phyloP scores from a whole-genome alignment of 2,888 invertebrate genomes.

The Volucella inflata region DNA sequence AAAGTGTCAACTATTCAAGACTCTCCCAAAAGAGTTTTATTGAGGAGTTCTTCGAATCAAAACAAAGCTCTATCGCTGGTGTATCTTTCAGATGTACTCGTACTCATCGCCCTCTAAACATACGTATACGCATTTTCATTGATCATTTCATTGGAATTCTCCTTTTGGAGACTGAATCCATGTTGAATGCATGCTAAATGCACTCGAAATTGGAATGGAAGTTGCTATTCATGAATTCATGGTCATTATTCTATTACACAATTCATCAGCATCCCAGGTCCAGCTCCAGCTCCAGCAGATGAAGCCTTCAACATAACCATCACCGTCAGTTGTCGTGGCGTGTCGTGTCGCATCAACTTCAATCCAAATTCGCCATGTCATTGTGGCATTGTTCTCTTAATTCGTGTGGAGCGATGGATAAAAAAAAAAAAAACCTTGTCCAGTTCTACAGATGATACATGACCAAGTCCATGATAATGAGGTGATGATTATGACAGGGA shows the following conservation, averaged over 20 bases:
- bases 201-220: conserved; percentile 25
- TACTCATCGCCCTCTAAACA: background rate
- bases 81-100: background rate
- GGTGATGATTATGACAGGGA: conserved; percentile 61
- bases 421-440: conserved; percentile 34
- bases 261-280: conserved; percentile 37
- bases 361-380: conserved; percentile 60
- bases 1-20: conserved; percentile 43
- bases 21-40: conserved; percentile 20
- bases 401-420: conserved; percentile 31
- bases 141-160: conserved; percentile 67
- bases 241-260: conserved; percentile 72
- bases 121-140: conserved; percentile 39
- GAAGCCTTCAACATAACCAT: conserved; percentile 7
- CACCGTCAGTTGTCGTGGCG: conserved; percentile 47
- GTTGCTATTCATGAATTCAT: conserved; percentile 44
- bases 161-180: background rate
- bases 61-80: conserved; percentile 31
- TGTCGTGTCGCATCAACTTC: conserved; percentile 56
- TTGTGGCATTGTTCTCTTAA: conserved; percentile 53
- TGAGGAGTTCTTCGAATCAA: conserved; percentile 55
- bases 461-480: conserved; percentile 50
- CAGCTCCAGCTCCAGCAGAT: too few relatives aligned
- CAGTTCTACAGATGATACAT: conserved; percentile 26
- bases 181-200: conserved; percentile 28